Evolutionary conservation across 2,888 invertebrate genomes (phyloP), one percentile per base, ranked within the genome.

Genomic region (Homarus gammarus): DNA sequence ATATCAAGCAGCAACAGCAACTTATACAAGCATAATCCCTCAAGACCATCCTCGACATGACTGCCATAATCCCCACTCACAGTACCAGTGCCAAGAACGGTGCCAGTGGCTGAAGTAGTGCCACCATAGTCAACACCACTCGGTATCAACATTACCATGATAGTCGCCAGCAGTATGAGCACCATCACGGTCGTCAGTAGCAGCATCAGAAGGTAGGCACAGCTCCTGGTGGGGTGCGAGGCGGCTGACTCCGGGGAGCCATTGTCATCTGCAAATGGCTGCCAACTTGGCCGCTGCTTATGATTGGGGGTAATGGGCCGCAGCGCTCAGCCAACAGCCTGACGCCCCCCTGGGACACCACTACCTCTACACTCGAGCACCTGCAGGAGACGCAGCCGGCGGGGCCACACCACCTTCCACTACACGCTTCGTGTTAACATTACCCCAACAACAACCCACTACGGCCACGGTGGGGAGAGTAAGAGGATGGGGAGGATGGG

Each of bases 181-280:
- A 56, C 15, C 10, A 2, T 18, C 15, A 56, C 12, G 15, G 27
- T 22, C 5, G 27, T 27, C 5, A 27, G n/a, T 3, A 64, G 56
- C 56, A 27, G 5, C 64, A 64, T 0, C 27, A 64, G 64, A n/a
- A 22, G 27, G 64, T 12, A 18, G 15, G 6, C 10, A 12, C 56
- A 56, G 64, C 27, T 27, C 64, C 10, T 27, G 1, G 27, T 3
- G n/a, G 27, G 64, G 27, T 27, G 81, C 64, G 33, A 8, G 36
- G 33, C 64, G 61, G 81, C 38, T 64, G 81, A 61, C 61, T 81
- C 81, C 33, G 27, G 81, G 81, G 81, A 81, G 61, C 38, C 81
- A 56, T 81, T 64, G 81, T 81, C 81, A 81, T 81, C 81, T 81
- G 81, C 61, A 81, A 81, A 81, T 81, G 81, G 81, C 56, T 81